These are phyloP conservation scores for Vulpes lagopus DNA, from an alignment of 2,113 vertebrate genomes.

Conservation along the genomic window DNA sequence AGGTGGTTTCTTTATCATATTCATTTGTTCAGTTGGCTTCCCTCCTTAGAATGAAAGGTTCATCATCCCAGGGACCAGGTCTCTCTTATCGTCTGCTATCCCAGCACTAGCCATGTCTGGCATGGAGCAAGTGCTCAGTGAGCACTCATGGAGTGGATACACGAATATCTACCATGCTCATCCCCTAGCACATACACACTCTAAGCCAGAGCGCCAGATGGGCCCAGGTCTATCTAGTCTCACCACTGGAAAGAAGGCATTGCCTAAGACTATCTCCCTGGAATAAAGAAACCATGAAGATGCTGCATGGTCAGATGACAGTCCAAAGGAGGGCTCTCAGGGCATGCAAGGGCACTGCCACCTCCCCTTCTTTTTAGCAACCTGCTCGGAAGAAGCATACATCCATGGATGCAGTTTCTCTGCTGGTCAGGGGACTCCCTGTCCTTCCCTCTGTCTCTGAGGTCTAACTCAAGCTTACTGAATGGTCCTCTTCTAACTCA, in stretches of 20 bases:
- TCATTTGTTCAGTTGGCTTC: neutral
- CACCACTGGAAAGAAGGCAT: neutral
- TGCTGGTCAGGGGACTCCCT: neutral
- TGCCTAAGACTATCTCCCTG: neutral
- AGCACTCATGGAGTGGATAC: neutral
- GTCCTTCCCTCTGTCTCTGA: too few relatives aligned
- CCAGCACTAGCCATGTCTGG: neutral
- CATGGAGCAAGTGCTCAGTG: neutral
- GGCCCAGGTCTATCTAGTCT: neutral
- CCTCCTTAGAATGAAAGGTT: neutral
- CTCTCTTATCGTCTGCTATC: neutral
- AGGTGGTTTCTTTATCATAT: neutral
- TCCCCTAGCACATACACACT: accelerated
- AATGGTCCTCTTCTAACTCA: neutral
- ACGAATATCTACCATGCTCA: neutral
- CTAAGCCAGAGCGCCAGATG: neutral
- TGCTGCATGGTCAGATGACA: neutral
- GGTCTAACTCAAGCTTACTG: neutral
- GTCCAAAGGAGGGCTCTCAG: neutral
- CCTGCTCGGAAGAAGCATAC: neutral
- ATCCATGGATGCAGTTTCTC: neutral
- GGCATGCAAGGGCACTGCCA: neutral
- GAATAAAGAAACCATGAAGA: neutral
- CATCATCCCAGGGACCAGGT: neutral
- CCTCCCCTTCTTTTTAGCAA: neutral